Percentiles rank a stretch among this genome's conserved stretches.
Conservation (phyloP, 1,140 invertebrate genomes). For the Hylaeus volcanicus region DNA sequence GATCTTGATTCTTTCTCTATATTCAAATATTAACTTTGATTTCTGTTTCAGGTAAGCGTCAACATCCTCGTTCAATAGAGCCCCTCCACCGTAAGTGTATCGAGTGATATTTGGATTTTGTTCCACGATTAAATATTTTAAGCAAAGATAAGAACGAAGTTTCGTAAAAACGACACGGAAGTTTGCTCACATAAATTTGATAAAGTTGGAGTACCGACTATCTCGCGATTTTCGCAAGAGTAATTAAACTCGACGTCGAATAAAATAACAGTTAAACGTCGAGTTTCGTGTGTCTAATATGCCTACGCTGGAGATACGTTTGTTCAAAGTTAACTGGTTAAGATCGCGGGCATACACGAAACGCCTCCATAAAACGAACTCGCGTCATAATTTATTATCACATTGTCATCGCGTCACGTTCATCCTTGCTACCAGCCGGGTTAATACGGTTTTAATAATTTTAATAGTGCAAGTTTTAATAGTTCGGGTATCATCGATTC, state of each 20-base stretch:
- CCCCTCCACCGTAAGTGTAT: neutral
- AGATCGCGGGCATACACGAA: neutral
- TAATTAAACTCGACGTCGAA: neutral
- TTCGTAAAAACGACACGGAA: too few species aligned
- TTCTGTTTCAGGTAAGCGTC: constrained; percentile 37
- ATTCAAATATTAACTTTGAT: neutral
- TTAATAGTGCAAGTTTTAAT: constrained; percentile 13
- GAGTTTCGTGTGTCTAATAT: neutral
- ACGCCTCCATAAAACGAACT: neutral
- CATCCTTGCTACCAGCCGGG: neutral
- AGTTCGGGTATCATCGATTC: neutral
- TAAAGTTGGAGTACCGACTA: too few species aligned
- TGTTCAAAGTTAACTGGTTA: constrained; percentile 9
- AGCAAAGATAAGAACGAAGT: too few species aligned
- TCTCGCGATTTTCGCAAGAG: too few species aligned
- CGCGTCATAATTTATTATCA: neutral
- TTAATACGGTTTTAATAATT: constrained; percentile 22
- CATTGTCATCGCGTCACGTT: constrained; percentile 6
- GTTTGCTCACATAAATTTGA: too few species aligned
- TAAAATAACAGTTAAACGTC: neutral
- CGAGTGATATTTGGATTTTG: neutral
- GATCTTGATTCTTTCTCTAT: too few species aligned
- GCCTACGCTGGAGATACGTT: neutral
- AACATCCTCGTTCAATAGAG: neutral
- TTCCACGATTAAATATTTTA: too few species aligned